A percentile compares a stretch with the other conserved stretches of the same genome.
Evolutionary conservation across 1,140 invertebrate species (phyloP).

Genomic region (Drosophila grimshawi): DNA sequence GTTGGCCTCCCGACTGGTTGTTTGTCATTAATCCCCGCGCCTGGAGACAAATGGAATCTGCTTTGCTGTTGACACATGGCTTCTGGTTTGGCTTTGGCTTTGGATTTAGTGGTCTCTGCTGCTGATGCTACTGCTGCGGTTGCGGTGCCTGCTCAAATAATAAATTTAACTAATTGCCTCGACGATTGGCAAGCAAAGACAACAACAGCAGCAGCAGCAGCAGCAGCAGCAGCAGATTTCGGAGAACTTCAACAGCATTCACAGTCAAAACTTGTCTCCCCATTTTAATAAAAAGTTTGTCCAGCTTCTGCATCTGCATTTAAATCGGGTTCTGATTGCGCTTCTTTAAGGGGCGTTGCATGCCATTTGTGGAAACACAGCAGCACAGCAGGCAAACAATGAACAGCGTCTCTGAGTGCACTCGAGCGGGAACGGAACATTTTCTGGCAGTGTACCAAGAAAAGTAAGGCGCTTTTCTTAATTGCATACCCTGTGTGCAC

Average conservation of each 20-base stretch:
- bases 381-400: background rate
- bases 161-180: constrained; percentile 79
- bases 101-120: constrained; percentile 19
- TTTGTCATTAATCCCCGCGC: constrained; percentile 77
- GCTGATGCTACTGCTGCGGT: constrained; percentile 49
- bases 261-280: constrained; percentile 42
- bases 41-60: constrained; percentile 75
- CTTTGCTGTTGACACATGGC: constrained; percentile 55
- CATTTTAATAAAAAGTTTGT: constrained; percentile 34
- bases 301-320: constrained; percentile 1
- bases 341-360: constrained; percentile 30
- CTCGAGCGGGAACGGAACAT: background rate
- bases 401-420: constrained; percentile 10
- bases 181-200: constrained; percentile 65
- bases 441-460: constrained; percentile 58
- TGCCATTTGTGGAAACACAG: constrained; percentile 16
- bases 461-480: constrained; percentile 48
- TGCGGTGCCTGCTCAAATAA: constrained; percentile 77
- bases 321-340: background rate
- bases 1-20: constrained; percentile 45
- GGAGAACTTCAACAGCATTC: constrained; percentile 26
- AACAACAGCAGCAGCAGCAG: constrained; percentile 27
- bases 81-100: constrained; percentile 30
- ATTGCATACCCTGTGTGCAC: background rate
- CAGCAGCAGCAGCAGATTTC: constrained; percentile 1